These are phyloP conservation scores for Hycleus phaleratus DNA, from an alignment of 1,140 invertebrate genomes.

Conservation along the genomic window DNA sequence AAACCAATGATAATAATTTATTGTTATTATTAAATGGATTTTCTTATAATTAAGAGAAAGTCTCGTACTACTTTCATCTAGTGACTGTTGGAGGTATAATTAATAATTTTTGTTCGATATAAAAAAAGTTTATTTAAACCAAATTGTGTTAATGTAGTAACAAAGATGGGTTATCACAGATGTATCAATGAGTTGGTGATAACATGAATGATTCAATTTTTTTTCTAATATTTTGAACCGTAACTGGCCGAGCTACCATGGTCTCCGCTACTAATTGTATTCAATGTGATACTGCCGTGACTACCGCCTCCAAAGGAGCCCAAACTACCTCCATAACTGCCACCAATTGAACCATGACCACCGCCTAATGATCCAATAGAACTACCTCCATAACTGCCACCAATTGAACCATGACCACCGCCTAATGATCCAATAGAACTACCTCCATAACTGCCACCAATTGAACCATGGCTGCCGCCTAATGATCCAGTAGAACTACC, in stretches of 20 bases:
- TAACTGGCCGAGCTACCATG: slow-evolving; percentile 7
- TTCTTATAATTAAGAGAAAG: too few relatives aligned
- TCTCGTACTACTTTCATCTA: too few relatives aligned
- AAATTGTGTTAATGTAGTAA: too few relatives aligned
- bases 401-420: background rate
- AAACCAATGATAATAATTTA: too few relatives aligned
- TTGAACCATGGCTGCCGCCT: slow-evolving; percentile 11
- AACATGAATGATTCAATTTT: too few relatives aligned
- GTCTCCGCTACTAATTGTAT: slow-evolving; percentile 1
- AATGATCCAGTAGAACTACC: slow-evolving; percentile 6
- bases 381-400: background rate
- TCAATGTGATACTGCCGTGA: slow-evolving; percentile 27
- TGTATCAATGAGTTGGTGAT: too few relatives aligned
- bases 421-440: slow-evolving; percentile 33
- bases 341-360: slow-evolving; percentile 21
- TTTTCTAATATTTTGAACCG: slow-evolving; percentile 12
- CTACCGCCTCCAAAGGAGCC: slow-evolving; percentile 6
- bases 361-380: slow-evolving; percentile 22
- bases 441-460: slow-evolving; percentile 15
- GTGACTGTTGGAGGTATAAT: too few relatives aligned
- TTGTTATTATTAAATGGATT: too few relatives aligned
- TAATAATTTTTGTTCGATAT: too few relatives aligned
- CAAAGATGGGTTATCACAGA: too few relatives aligned
- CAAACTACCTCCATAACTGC: slow-evolving; percentile 4
- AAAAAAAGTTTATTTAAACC: too few relatives aligned